Conservation (phyloP, 2,113 vertebrate genomes). For the Agapornis roseicollis region DNA sequence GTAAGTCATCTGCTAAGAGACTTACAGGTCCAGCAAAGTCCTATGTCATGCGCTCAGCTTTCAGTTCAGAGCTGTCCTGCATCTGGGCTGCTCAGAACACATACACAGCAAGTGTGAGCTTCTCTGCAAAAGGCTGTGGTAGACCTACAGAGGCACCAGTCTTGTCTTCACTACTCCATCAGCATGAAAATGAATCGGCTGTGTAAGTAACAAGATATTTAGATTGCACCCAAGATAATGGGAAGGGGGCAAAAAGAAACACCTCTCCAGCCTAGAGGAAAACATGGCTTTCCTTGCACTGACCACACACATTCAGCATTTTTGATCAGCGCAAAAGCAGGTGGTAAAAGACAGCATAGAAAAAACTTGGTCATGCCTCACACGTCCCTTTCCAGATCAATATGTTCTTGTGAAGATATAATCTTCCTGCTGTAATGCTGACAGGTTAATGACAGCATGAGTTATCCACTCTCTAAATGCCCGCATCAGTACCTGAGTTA, state of each 20-base stretch:
- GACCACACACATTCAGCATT: neutral
- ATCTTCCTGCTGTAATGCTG: constrained; percentile 57
- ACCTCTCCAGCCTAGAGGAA: neutral
- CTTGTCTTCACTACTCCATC: neutral
- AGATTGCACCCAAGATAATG: neutral
- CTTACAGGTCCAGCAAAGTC: neutral
- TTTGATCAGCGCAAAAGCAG: constrained; percentile 51
- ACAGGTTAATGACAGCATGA: constrained; percentile 60
- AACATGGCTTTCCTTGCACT: neutral
- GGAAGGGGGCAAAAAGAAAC: neutral
- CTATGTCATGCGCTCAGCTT: neutral
- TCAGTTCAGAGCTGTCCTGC: neutral
- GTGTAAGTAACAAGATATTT: neutral
- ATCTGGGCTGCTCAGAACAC: neutral
- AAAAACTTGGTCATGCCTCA: constrained; percentile 51
- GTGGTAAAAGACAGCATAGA: constrained; percentile 43
- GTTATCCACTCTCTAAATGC: constrained; percentile 51
- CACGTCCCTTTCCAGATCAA: constrained; percentile 50
- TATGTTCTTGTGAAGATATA: constrained; percentile 58
- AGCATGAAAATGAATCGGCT: neutral
- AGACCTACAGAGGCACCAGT: neutral
- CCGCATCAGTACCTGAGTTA: constrained; percentile 25
- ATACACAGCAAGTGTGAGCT: neutral
- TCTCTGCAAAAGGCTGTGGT: neutral
- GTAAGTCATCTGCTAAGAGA: neutral